Evolutionary conservation across 1,140 invertebrate genomes (phyloP).

Genomic region (Pseudomyrmex sp.): DNA sequence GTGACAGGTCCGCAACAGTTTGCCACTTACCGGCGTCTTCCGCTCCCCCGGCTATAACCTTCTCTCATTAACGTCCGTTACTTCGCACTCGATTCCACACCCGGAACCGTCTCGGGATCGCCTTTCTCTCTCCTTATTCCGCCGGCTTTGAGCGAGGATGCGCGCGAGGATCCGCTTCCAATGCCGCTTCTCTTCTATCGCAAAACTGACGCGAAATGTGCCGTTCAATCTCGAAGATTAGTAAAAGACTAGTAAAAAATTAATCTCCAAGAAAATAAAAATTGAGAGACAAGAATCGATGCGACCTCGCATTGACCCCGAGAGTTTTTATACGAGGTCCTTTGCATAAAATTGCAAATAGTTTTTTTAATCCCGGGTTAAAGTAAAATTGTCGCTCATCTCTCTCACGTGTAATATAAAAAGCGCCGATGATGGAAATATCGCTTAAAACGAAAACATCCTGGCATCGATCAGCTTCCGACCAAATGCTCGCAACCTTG

Average conservation of each 20-base stretch:
- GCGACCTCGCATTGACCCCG: not conserved
- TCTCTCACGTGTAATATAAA: not conserved
- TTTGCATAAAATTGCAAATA: not conserved
- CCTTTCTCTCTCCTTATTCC: slow-evolving; percentile 54
- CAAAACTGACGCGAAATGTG: not conserved
- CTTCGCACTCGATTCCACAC: slow-evolving; percentile 65
- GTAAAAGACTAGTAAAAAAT: not conserved
- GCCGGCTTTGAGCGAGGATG: slow-evolving; percentile 32
- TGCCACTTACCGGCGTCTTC: slow-evolving; percentile 67
- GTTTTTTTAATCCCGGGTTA: not conserved
- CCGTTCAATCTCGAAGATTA: not conserved
- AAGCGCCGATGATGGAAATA: not conserved
- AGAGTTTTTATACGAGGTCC: not conserved
- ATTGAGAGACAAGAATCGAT: not conserved
- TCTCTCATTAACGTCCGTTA: slow-evolving; percentile 64
- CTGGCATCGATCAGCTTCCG: slow-evolving; percentile 40
- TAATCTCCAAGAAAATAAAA: too few species aligned
- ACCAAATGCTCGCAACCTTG: slow-evolving; percentile 38
- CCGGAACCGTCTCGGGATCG: slow-evolving; percentile 46
- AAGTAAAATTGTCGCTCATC: not conserved
- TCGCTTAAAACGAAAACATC: slow-evolving; percentile 19
- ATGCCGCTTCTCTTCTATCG: slow-evolving; percentile 22
- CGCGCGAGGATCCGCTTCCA: slow-evolving; percentile 1
- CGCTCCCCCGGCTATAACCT: slow-evolving; percentile 50
- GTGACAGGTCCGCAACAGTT: slow-evolving; percentile 67